Conservation (phyloP, 2,888 invertebrate species). For the Therioaphis trifolii region DNA sequence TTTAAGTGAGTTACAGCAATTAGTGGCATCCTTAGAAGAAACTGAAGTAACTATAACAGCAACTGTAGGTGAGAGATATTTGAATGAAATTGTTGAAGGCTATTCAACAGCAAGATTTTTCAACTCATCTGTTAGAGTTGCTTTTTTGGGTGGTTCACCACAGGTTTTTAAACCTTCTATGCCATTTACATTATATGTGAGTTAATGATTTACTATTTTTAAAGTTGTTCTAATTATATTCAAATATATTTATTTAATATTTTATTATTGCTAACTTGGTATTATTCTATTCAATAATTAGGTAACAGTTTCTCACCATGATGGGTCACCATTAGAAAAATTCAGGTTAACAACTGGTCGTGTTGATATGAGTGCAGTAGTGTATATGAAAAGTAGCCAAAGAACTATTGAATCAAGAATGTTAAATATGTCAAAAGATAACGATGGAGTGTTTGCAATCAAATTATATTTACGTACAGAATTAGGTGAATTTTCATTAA, state of each 20-base stretch:
- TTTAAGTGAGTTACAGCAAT: constrained; percentile 79
- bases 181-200: constrained; percentile 87
- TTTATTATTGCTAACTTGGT: background rate
- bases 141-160: constrained; percentile 88
- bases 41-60: constrained; percentile 87
- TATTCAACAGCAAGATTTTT: constrained; percentile 88
- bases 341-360: constrained; percentile 76
- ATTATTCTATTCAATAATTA: constrained; percentile 68
- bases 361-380: constrained; percentile 77
- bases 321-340: constrained; percentile 82
- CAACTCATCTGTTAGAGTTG: constrained; percentile 85
- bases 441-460: constrained; percentile 83
- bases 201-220: constrained; percentile 67
- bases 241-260: constrained; percentile 11
- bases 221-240: background rate
- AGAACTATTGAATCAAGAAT: constrained; percentile 75
- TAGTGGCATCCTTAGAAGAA: constrained; percentile 77
- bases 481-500: constrained; percentile 69
- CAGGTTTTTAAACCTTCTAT: constrained; percentile 96
- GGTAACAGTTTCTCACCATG: constrained; percentile 90
- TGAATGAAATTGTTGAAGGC: constrained; percentile 86
- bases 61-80: constrained; percentile 86
- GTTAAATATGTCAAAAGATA: constrained; percentile 76
- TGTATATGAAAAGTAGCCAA: constrained; percentile 75
- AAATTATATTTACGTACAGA: constrained; percentile 80